phyloP scores from a whole-genome alignment of 2,797 vertebrate species.

The Clarias pachynema region DNA sequence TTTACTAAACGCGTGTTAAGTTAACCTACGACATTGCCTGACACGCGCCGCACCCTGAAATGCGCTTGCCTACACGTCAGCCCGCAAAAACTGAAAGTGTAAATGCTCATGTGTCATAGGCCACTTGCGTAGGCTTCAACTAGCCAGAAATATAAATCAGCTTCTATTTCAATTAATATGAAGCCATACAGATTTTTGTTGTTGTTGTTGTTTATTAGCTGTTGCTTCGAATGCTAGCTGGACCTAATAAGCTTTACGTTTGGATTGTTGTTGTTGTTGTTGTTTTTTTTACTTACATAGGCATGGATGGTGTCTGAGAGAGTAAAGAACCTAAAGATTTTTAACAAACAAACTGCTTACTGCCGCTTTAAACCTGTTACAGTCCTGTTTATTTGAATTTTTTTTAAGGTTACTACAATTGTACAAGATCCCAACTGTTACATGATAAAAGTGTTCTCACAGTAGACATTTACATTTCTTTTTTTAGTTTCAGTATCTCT shows the following conservation, averaged over 20 bases:
- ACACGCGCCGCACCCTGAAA: too few species aligned
- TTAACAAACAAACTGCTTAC: neutral
- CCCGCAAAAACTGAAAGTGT: too few species aligned
- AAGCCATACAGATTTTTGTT: neutral
- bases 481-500: neutral
- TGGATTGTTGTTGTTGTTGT: too few species aligned
- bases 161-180: neutral
- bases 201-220: neutral
- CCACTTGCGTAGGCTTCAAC: too few species aligned
- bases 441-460: neutral
- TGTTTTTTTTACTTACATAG: too few species aligned
- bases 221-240: neutral
- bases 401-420: neutral
- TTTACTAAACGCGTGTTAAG: neutral
- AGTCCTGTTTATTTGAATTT: too few species aligned
- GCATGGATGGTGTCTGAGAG: neutral
- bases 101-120: too few species aligned
- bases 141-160: too few species aligned
- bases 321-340: neutral
- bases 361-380: neutral
- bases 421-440: neutral
- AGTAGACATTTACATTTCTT: neutral
- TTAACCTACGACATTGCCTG: too few species aligned
- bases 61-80: too few species aligned
- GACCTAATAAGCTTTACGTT: neutral